Conservation (phyloP, 2,888 invertebrate genomes). For the Vesta saturnalis region DNA sequence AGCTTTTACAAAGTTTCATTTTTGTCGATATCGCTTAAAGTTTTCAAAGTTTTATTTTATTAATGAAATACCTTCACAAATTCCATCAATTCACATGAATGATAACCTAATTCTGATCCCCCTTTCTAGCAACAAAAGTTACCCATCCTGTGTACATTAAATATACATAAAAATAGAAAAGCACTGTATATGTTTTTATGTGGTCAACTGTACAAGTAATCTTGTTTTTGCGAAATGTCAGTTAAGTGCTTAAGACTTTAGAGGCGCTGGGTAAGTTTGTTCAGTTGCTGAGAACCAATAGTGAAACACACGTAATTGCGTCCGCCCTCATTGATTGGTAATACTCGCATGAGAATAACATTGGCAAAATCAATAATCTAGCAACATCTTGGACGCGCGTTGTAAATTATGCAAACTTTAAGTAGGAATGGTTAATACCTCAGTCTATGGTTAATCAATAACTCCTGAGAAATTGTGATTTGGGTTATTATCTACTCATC, state of each 20-base stretch:
- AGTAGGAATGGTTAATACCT: conserved; percentile 10
- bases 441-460: conserved; percentile 32
- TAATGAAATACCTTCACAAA: background rate
- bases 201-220: background rate
- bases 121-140: background rate
- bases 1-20: background rate
- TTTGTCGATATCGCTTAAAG: background rate
- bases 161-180: too few species aligned
- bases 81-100: background rate
- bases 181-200: background rate
- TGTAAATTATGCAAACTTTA: conserved; percentile 33
- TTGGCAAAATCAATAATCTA: conserved; percentile 43
- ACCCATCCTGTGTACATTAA: too few species aligned
- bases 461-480: background rate
- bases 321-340: conserved; percentile 56
- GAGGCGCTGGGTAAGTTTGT: conserved; percentile 38
- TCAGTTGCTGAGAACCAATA: conserved; percentile 49
- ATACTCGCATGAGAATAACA: conserved; percentile 52
- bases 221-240: conserved; percentile 8
- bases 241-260: conserved; percentile 26
- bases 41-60: background rate
- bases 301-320: conserved; percentile 53
- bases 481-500: background rate
- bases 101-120: background rate
- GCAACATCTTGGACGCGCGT: conserved; percentile 45